Base-by-base conservation (phyloP, 2,113 vertebrate genomes). In the Platysternon megacephalum region DNA sequence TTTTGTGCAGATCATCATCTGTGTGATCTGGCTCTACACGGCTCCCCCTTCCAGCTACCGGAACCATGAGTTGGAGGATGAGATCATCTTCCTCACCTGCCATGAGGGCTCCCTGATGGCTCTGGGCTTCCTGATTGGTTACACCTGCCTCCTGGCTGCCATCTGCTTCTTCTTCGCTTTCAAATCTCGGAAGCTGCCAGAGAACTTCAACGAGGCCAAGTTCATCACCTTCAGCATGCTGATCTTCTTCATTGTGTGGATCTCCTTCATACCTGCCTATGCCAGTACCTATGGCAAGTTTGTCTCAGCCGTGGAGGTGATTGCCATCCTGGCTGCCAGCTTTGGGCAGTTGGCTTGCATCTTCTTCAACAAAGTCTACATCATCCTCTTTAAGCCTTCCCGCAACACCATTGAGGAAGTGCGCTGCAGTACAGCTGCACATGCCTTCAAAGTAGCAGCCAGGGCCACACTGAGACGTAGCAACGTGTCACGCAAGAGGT, bases 181-280 rank as follows among this genome's bases (percentile, higher is more conserved):
- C 96, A 99, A 99, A 96, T 99, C 99, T 52, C 98, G 99, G 42
- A 99, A 99, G 96, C 98, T 99, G 88, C 99, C 99, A 0, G 99
- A 99, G 98, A 99, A 99, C 94, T 99, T 99, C 88, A 99, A 99
- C 0, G 99, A 99, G 91, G 99, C 99, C 94, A 99, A 99, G 97
- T 99, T 99, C 96, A 99, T 99, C 96, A 99, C 99, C 26, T 99
- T 99, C 95, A 99, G 99, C 97, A 99, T 99, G 99, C 98, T 99
- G 22, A 99, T 99, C 96, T 99, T 99, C 98, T 99, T 99, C 94
- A 99, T 99, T 0, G 99, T 99, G 76, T 99, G 99, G 99, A 99
- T 99, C 97, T 99, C 99, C 76, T 99, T 99, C 95, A 99, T 99
- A 51, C 99, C 99, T 0, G 99, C 99, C 53, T 99, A 99, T 0